Evolutionary conservation across 2,797 vertebrate genomes (phyloP), one percentile per base, ranked within the genome.

Genomic region (Heteromormyrus szaboi): DNA sequence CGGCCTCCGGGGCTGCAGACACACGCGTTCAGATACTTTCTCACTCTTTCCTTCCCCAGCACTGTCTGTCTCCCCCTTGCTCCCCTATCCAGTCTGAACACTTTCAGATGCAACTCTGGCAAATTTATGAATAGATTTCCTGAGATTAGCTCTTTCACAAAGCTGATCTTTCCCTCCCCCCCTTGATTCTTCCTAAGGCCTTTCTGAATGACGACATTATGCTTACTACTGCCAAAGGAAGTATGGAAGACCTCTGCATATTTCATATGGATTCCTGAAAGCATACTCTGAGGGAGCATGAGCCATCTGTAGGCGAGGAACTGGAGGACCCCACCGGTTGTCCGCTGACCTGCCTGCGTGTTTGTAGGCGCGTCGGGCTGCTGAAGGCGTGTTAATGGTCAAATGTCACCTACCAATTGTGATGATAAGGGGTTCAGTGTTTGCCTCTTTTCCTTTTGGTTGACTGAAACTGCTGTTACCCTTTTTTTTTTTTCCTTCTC

Each of bases 1-100:
- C 53, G 7, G 12, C 29, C 56, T n/a, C 22, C 88, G 7, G 41
- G 33, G 19, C 87, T 54, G 68, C 90, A 88, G 59, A 62, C 76
- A 37, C n/a, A 44, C 51, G 29, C 85, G 87, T 19, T 51, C 29
- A 91, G 56, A 88, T 89, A 90, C 88, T 25, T 25, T 12, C 29
- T 3, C 37, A 1, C 1, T 5, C 41, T 19, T 29, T 59, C 19
- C 72, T 22, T 62, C 41, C n/a, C 53, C 56, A 37, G 29, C 53
- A 9, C 53, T 2, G 9, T 33, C 37, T 29, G 4, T 4, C 8
- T 68, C 65, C 65, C 65, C 12, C 68, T 72, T 14, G 29, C 5
- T 72, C 8, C 7, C 56, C 8, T 3, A 2, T 9, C 59, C 59
- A 29, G 59, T 25, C 22, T 3, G 59, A 9, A 65, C 25, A 33